Base-by-base conservation (phyloP, 2,888 invertebrate genomes). In the Panzeria rudis region DNA sequence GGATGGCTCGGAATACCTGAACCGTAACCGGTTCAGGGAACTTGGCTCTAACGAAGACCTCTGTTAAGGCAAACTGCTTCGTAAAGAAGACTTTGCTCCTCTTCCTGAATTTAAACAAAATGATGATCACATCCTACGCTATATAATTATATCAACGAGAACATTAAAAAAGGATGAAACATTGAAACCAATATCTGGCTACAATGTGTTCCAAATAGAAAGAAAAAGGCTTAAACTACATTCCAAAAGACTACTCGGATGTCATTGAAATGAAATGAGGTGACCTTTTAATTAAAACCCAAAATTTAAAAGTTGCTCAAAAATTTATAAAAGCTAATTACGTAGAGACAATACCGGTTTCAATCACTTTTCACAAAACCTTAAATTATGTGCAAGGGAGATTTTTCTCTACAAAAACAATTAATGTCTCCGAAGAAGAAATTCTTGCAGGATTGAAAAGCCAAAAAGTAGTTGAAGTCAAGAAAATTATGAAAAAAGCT, bases 131-230 rank as follows among this genome's bases (percentile, higher is more conserved):
- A 32, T 59, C 2, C 32, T 32, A 32, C 29, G 32, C 13, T 32
- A 32, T 17, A 8, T 59, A 8, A 9, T 59, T 3, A 17, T n/a
- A 32, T 32, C 59, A 32, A 15, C 59, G n/a, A n/a, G n/a, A n/a
- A n/a, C 32, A 3, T 1, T 32, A 32, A 32, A 17, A 13, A 32
- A 59, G 32, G 32, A 32, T 32, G 3, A 8, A 17, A 17, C 7
- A n/a, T 6, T n/a, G 8, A 29, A 32, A n/a, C 32, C 59, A 3
- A 17, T 59, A 3, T 29, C 59, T 17, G 13, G 32, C 8, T 32
- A 59, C 32, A 59, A 59, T 17, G 32, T 59, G 4, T 59, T 59
- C 17, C 32, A 59, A 59, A 32, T 59, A n/a, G n/a, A n/a, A n/a
- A 8, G 59, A 17, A 59, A 59, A 32, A 32, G 35, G 32, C 5